Evolutionary conservation across 2,888 invertebrate species (phyloP).

Genomic region (Cremastobaeus sp.): DNA sequence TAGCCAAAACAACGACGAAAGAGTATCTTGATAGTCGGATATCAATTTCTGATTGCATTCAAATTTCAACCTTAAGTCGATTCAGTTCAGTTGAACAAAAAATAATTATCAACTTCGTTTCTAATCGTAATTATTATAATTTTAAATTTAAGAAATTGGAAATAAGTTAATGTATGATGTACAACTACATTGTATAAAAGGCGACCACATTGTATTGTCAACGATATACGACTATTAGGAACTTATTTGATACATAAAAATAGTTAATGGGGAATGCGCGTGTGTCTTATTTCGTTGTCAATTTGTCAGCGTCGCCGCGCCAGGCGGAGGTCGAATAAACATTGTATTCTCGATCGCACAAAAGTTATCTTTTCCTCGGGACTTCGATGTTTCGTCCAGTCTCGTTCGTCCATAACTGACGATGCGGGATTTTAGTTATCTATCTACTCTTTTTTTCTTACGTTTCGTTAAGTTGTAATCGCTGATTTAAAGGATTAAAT

Average conservation of each 20-base stretch:
- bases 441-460: conserved; percentile 21
- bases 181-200: too few relatives aligned
- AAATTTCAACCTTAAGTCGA: too few relatives aligned
- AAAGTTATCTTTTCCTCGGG: conserved; percentile 21
- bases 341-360: conserved; percentile 49
- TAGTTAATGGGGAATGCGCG: conserved; percentile 20
- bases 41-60: too few relatives aligned
- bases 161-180: background rate
- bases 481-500: conserved; percentile 24
- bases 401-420: conserved; percentile 29
- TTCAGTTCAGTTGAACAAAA: too few relatives aligned
- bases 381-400: conserved; percentile 22
- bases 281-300: conserved; percentile 24
- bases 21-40: conserved; percentile 11
- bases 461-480: conserved; percentile 15
- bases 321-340: conserved; percentile 22
- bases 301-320: conserved; percentile 36
- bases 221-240: conserved; percentile 25
- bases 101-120: too few relatives aligned
- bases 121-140: too few relatives aligned
- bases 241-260: conserved; percentile 4
- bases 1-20: conserved; percentile 45
- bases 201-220: too few relatives aligned
- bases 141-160: too few relatives aligned
- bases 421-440: conserved; percentile 21